phyloP scores from a whole-genome alignment of 2,113 vertebrate genomes.

The Melozone crissalis region DNA sequence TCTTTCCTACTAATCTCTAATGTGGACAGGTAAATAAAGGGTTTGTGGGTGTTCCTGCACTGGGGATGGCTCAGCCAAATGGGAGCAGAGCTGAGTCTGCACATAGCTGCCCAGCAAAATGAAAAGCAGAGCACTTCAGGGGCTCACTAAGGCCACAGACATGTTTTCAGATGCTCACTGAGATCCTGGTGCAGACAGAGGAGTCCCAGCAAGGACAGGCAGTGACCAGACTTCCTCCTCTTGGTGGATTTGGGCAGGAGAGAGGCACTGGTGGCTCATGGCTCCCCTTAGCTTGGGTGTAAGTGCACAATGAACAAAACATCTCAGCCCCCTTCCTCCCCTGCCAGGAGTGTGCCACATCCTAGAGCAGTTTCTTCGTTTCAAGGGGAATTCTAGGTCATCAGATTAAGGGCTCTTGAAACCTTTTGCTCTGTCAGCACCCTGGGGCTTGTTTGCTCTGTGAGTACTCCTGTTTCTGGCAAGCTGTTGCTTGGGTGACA shows the following conservation, averaged over 20 bases:
- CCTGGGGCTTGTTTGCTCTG: conserved; percentile 16
- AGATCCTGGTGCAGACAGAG: neutral
- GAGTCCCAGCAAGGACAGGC: neutral
- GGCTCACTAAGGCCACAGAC: neutral
- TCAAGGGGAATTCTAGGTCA: conserved; percentile 37
- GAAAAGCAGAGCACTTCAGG: neutral
- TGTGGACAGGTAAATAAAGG: neutral
- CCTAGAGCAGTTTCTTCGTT: neutral
- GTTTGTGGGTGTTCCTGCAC: neutral
- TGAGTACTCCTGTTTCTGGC: neutral
- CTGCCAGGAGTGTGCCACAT: neutral
- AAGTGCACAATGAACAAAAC: neutral
- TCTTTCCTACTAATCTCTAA: neutral
- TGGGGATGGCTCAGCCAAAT: neutral
- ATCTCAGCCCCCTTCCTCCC: neutral
- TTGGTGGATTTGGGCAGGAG: neutral
- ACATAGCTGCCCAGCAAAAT: neutral
- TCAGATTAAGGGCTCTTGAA: conserved; percentile 17
- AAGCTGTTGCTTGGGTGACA: conserved; percentile 26
- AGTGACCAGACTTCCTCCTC: neutral
- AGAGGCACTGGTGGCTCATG: neutral
- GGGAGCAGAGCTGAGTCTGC: neutral
- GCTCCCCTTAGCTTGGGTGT: neutral
- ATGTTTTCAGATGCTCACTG: neutral
- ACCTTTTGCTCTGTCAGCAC: neutral